phyloP scores from a whole-genome alignment of 2,888 invertebrate genomes.

The Cerastis rubricosa region DNA sequence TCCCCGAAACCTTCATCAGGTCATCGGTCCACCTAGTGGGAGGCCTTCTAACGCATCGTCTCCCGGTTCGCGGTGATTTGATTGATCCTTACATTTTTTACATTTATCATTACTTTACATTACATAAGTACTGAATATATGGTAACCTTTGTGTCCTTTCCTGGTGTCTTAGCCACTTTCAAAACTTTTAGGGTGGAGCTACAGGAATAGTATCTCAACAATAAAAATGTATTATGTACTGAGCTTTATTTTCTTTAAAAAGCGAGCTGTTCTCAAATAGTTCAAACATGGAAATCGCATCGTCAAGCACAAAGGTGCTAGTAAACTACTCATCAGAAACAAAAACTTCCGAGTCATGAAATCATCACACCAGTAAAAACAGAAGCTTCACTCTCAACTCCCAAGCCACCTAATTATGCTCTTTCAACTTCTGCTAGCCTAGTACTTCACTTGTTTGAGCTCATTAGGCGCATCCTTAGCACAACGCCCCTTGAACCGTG shows the following conservation, averaged over 20 bases:
- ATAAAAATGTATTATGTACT: not conserved
- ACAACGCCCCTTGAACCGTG: slow-evolving; percentile 60
- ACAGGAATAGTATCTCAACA: too few species aligned
- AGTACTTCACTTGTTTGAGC: slow-evolving; percentile 34
- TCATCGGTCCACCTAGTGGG: too few species aligned
- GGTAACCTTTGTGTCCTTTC: too few species aligned
- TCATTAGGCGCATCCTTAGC: slow-evolving; percentile 60
- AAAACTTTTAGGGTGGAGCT: too few species aligned
- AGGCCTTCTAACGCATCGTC: too few species aligned
- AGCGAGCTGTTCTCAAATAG: not conserved
- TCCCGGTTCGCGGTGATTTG: too few species aligned
- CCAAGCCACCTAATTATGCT: slow-evolving; percentile 28
- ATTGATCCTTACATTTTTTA: too few species aligned
- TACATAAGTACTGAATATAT: too few species aligned
- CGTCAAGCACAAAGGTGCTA: not conserved
- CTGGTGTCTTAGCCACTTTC: too few species aligned
- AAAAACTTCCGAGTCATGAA: not conserved
- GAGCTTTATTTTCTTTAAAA: not conserved
- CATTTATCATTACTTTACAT: too few species aligned
- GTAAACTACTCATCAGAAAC: not conserved
- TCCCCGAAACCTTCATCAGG: too few species aligned
- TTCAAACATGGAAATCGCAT: not conserved
- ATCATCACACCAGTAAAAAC: not conserved
- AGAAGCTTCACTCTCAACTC: not conserved
- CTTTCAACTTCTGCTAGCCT: slow-evolving; percentile 31